Percentiles rank a stretch among this genome's conserved stretches.
phyloP scores from a whole-genome alignment of 2,113 vertebrate genomes.

The mouse (Mus musculus) region DNA sequence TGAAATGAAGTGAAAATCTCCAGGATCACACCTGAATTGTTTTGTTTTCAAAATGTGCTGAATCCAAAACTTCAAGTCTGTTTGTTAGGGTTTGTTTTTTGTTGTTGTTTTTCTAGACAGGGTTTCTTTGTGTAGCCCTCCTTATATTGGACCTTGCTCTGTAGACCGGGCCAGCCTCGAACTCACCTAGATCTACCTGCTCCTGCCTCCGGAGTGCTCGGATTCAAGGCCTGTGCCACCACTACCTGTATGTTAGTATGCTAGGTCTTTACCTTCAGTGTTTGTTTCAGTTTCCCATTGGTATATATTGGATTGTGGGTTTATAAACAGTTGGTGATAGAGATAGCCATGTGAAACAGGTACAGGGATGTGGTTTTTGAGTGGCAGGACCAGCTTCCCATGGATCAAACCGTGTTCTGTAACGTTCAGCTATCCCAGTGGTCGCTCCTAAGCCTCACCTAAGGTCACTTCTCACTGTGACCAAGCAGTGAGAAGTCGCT shows the following conservation, averaged over 20 bases:
- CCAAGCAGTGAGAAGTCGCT: neutral
- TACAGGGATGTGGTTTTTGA: neutral
- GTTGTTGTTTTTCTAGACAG: neutral
- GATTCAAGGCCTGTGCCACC: neutral
- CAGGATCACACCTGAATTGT: neutral
- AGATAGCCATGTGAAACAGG: neutral
- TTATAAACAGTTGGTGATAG: neutral
- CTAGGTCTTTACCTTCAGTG: neutral
- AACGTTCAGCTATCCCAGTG: neutral
- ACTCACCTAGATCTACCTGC: neutral
- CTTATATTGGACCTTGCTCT: neutral
- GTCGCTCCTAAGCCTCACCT: neutral
- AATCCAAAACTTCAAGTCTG: slow-evolving; percentile 29
- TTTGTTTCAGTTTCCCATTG: neutral
- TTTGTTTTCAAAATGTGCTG: slow-evolving; percentile 22
- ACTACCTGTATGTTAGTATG: neutral
- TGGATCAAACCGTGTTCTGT: neutral
- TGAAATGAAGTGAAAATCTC: neutral
- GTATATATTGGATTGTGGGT: neutral
- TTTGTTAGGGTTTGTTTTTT: neutral
- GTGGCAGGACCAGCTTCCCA: neutral
- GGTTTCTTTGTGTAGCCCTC: neutral
- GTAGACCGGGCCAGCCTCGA: neutral
- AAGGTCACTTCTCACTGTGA: neutral
- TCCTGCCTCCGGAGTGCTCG: neutral